Base-by-base conservation (phyloP, 1,140 invertebrate genomes). In the Micrasema longulum region DNA sequence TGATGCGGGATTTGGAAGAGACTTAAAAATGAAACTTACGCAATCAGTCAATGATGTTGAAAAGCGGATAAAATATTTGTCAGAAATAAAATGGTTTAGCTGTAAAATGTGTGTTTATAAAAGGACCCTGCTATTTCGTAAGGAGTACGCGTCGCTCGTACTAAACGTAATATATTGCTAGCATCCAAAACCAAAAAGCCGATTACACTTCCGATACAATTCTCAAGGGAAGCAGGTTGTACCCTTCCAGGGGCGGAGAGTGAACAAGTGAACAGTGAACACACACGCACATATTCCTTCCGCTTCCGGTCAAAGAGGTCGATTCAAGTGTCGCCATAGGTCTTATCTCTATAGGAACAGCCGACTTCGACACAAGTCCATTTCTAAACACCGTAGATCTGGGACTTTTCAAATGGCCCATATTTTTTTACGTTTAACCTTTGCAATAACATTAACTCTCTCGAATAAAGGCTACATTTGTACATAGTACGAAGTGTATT, bases 251-350 rank as follows among this genome's bases (percentile, higher is more conserved):
- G 52, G 26, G 3, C 26, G 7, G 22, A n/a, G 22, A 16, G 23
- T 5, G 26, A 23, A 35, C 50, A 35, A 3, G 50, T 11, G 48
- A 52, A 23, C 23, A 31, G 11, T 31, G 23, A 7, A 31, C 52
- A 31, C 52, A 55, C 52, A 55, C 47, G 47, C 47, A 48, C 20
- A 18, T 16, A 10, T 38, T 60, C 18, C 48, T 60, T 60, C 55
- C 55, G 36, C 38, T 60, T 60, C 55, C 55, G 55, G 55, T 60
- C 55, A 60, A 60, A 43, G 36, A 22, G 55, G 55, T 60, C 55
- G 36, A 60, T 60, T 60, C 41, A 60, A 60, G 55, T 60, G 55
- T 60, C 55, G 55, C 55, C 55, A 41, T 38, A 18, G 55, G 55
- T 23, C 55, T 60, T 60, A 60, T 60, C 55, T 60, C 14, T 43